phyloP scores from a whole-genome alignment of 2,797 vertebrate genomes.

The Rhyacichthys aspro region DNA sequence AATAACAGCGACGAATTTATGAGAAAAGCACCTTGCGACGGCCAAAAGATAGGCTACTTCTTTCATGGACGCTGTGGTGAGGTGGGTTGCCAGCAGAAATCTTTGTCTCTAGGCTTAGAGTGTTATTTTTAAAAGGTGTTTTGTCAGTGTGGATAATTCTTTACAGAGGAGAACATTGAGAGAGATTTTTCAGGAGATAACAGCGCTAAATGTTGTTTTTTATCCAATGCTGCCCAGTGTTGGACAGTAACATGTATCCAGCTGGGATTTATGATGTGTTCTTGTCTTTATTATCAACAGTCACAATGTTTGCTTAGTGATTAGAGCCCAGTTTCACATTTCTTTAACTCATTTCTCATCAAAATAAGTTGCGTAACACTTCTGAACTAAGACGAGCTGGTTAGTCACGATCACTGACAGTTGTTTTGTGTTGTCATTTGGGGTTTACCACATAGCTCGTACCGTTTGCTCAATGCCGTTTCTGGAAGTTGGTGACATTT shows the following conservation, averaged over 20 bases:
- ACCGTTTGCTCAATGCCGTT: background rate
- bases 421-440: conserved; percentile 8
- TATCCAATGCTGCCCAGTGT: no score
- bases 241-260: no score
- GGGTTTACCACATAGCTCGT: background rate
- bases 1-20: conserved; percentile 28
- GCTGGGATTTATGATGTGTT: no score
- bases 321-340: background rate
- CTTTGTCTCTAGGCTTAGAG: background rate
- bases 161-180: no score
- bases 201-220: no score
- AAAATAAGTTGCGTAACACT: conserved; percentile 18
- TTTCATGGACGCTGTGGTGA: conserved; percentile 29
- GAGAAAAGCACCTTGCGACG: conserved; percentile 31
- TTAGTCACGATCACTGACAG: conserved; percentile 18
- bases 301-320: no score
- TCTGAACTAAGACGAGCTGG: background rate
- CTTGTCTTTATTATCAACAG: no score
- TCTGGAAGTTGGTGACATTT: background rate
- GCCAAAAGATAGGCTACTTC: conserved; percentile 17
- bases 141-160: conserved; percentile 12
- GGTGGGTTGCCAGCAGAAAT: conserved; percentile 37
- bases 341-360: background rate
- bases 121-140: conserved; percentile 23
- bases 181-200: no score